These are phyloP conservation scores for Tyria jacobaeae DNA, from an alignment of 2,888 invertebrate genomes.

Conservation along the genomic window DNA sequence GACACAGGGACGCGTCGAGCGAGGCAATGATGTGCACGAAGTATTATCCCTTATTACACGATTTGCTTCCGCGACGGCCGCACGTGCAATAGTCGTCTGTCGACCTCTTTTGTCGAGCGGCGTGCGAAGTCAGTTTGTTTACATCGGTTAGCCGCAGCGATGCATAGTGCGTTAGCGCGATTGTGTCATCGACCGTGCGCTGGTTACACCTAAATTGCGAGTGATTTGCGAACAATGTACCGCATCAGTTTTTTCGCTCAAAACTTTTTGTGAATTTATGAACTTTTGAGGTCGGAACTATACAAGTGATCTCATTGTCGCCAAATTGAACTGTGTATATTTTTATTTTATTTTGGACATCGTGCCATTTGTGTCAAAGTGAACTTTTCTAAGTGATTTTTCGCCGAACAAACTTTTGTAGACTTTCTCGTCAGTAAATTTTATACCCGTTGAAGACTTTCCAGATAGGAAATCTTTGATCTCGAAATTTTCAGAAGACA, in stretches of 20 bases:
- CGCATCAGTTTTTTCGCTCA: conserved; percentile 66
- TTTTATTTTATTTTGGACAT: conserved; percentile 55
- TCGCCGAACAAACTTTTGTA: conserved; percentile 44
- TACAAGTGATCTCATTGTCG: conserved; percentile 64
- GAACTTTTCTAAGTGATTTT: conserved; percentile 62
- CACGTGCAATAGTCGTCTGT: conserved; percentile 80
- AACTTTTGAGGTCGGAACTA: conserved; percentile 65
- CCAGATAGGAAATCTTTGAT: conserved; percentile 16
- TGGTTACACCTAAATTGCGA: conserved; percentile 75
- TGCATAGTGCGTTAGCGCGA: conserved; percentile 81
- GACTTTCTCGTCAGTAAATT: conserved; percentile 28
- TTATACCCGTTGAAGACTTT: conserved; percentile 35
- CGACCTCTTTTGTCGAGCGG: conserved; percentile 80
- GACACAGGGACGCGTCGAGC: conserved; percentile 61
- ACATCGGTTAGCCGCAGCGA: conserved; percentile 74
- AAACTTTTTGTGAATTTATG: conserved; percentile 80
- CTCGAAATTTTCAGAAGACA: conserved; percentile 21
- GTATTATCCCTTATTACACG: conserved; percentile 86
- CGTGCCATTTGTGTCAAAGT: conserved; percentile 68
- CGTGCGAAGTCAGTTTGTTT: conserved; percentile 82
- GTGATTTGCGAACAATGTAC: conserved; percentile 78
- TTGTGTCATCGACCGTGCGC: conserved; percentile 82
- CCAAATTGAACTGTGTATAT: conserved; percentile 67
- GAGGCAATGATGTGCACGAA: conserved; percentile 85
- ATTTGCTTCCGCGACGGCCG: conserved; percentile 79